Evolutionary conservation across 2,888 invertebrate genomes (phyloP).

Genomic region (Anthoptus insignis): DNA sequence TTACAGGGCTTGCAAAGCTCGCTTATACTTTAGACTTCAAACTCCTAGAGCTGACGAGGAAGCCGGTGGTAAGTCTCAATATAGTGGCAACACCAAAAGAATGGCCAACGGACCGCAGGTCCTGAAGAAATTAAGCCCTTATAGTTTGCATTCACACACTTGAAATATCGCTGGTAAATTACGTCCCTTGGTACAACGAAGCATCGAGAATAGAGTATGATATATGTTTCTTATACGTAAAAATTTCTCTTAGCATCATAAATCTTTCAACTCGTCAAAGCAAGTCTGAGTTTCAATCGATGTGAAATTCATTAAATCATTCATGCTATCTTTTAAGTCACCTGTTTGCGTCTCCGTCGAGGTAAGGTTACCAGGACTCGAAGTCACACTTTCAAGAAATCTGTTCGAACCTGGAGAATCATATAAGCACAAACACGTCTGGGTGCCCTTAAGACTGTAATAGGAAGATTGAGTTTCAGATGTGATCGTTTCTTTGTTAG

Average conservation of each 20-base stretch:
- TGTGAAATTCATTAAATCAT: constrained; percentile 63
- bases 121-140: too few relatives aligned
- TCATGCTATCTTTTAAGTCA: constrained; percentile 52
- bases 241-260: constrained; percentile 41
- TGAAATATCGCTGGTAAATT: too few relatives aligned
- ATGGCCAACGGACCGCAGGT: too few relatives aligned
- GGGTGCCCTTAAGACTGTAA: constrained; percentile 75
- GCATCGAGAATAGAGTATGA: too few relatives aligned
- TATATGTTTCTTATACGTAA: too few relatives aligned
- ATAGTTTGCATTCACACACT: too few relatives aligned
- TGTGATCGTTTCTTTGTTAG: constrained; percentile 70
- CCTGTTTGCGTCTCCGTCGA: constrained; percentile 74
- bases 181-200: too few relatives aligned
- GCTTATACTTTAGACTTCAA: too few relatives aligned
- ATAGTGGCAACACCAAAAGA: too few relatives aligned
- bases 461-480: constrained; percentile 67
- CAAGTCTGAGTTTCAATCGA: constrained; percentile 74
- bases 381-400: constrained; percentile 63
- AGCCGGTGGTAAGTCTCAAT: too few relatives aligned
- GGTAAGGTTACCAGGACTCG: constrained; percentile 64
- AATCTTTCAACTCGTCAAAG: constrained; percentile 59
- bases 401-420: constrained; percentile 64
- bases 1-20: too few relatives aligned
- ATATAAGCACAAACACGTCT: constrained; percentile 71
- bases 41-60: too few relatives aligned